Evolutionary conservation across 2,113 vertebrate species (phyloP), one percentile per base, ranked within the genome.

Genomic region (Climacteris rufus): DNA sequence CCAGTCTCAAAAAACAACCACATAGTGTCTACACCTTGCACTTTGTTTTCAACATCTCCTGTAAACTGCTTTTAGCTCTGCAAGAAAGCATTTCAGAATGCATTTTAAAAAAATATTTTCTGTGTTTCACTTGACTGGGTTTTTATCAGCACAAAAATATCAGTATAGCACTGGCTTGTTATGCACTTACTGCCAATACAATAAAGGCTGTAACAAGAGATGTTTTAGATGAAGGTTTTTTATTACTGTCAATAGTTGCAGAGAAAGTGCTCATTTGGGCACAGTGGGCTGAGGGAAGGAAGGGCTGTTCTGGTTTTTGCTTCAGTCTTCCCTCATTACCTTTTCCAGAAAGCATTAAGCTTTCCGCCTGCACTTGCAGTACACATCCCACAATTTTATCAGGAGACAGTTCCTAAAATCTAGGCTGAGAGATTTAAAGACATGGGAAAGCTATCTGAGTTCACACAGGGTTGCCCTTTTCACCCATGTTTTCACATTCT

Each of bases 151-250:
- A 83, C 82, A 74, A 70, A 94, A 47, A 53, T 69, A 65, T 39
- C 56, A 39, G 31, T 37, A 64, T 47, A 71, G 28, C 69, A 87
- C 31, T 30, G 15, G 44, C 60, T 78, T 91, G 57, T 45, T 80
- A 91, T 0, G 2, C 13, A 17, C 57, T 82, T 79, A 39, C 37
- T 74, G 86, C 54, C 57, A 93, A 57, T 52, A 96, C 33, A 79
- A 80, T 35, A 85, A 81, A 81, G 35, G 44, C 65, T 75, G 63
- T 75, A 89, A 87, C 5, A 39, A 89, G 84, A 86, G 27, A 68
- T 50, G n/a, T 50, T 96, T 95, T 69, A 91, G 63, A 79, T 89
- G 47, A 80, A 89, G 35, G 65, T 88, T 89, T 65, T 82, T 96
- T 92, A 85, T 90, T 91, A 87, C 44, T 93, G 63, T 56, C 78